Evolutionary conservation across 2,113 vertebrate genomes (phyloP).

Genomic region (Scomber colias): DNA sequence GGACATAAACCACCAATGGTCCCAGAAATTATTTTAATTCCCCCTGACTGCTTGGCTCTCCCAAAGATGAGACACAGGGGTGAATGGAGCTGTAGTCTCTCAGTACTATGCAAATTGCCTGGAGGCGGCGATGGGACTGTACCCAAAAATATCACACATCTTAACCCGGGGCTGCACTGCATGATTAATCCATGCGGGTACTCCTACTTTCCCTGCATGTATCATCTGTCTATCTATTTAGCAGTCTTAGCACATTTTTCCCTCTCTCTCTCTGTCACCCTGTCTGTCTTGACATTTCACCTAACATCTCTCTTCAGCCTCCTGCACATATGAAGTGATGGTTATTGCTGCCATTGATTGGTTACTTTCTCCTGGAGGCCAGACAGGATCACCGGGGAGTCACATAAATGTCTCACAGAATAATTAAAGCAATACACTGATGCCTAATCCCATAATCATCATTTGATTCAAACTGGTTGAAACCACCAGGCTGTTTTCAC

Average conservation of each 20-base stretch:
- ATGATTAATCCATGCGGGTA: conserved; percentile 54
- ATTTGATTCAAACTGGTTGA: conserved; percentile 20
- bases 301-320: conserved; percentile 3
- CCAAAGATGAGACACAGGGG: conserved; percentile 26
- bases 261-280: neutral
- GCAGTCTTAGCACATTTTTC: conserved; percentile 2
- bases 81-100: conserved; percentile 49
- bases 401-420: conserved; percentile 20
- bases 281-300: conserved; percentile 5
- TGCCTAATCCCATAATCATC: conserved; percentile 40
- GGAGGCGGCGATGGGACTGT: conserved; percentile 47
- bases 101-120: conserved; percentile 46
- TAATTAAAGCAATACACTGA: conserved; percentile 58
- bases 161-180: conserved; percentile 53
- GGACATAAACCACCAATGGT: conserved; percentile 44
- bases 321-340: conserved; percentile 8
- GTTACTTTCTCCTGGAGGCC: conserved; percentile 34
- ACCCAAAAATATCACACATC: conserved; percentile 68
- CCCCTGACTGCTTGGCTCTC: conserved; percentile 27
- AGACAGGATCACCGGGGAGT: conserved; percentile 24
- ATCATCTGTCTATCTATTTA: neutral
- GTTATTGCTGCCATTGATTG: conserved; percentile 59
- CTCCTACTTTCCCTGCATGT: conserved; percentile 23
- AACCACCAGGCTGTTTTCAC: neutral
- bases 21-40: conserved; percentile 48